phyloP scores from a whole-genome alignment of 2,797 vertebrate genomes.

The Liasis olivaceus region DNA sequence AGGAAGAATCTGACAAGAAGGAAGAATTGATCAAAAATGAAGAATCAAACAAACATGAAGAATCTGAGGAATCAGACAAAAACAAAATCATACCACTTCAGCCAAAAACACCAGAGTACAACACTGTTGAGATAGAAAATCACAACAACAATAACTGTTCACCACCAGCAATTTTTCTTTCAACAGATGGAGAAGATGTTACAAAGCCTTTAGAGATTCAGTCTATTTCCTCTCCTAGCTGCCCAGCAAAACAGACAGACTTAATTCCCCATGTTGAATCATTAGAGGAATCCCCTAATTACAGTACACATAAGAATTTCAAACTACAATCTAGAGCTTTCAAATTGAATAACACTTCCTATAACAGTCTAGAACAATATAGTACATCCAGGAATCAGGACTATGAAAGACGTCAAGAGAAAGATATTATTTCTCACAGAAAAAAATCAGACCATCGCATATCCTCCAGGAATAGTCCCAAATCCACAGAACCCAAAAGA shows the following conservation, averaged over 20 bases:
- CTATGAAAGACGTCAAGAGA: not conserved
- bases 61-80: conserved; percentile 21
- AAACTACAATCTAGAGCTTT: not conserved
- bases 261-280: not conserved
- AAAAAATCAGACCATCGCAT: not conserved
- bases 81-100: not conserved
- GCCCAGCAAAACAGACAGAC: not conserved
- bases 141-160: not conserved
- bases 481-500: not conserved
- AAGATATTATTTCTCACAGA: not conserved
- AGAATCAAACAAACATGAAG: not conserved
- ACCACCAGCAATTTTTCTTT: not conserved
- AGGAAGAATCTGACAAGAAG: conserved; percentile 19
- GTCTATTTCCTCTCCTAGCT: not conserved
- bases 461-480: not conserved
- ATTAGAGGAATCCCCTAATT: not conserved
- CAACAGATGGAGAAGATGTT: not conserved
- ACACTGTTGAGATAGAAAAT: not conserved
- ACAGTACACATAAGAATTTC: not conserved
- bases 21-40: conserved; percentile 7
- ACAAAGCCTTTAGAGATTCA: not conserved
- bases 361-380: not conserved
- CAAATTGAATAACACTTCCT: not conserved
- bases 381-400: not conserved
- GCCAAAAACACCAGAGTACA: not conserved